These are phyloP conservation scores for Linyphia triangularis DNA, from an alignment of 2,888 invertebrate genomes.

Conservation along the genomic window DNA sequence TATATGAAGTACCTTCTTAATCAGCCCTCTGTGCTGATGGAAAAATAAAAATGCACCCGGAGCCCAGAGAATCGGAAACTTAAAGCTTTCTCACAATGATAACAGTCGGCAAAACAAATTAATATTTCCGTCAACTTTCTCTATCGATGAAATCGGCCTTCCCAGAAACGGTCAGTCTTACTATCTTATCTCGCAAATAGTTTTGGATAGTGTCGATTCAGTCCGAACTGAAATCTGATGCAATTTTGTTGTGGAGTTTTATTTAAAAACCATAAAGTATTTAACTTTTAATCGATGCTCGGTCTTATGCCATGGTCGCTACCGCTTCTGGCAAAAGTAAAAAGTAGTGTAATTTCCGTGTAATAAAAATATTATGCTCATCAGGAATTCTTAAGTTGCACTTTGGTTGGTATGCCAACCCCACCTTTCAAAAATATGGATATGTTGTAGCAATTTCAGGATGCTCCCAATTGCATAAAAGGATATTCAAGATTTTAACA, in stretches of 20 bases:
- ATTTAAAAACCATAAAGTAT: too few relatives aligned
- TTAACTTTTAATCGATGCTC: too few relatives aligned
- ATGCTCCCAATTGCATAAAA: too few relatives aligned
- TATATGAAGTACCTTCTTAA: conserved; percentile 36
- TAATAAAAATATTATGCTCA: too few relatives aligned
- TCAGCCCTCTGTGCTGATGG: conserved; percentile 18
- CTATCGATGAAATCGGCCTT: conserved; percentile 52
- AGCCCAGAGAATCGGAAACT: conserved; percentile 68
- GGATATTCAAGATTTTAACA: too few relatives aligned
- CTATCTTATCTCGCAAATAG: conserved; percentile 61
- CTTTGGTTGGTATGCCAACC: too few relatives aligned
- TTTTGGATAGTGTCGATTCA: conserved; percentile 52
- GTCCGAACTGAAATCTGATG: conserved; percentile 40
- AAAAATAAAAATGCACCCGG: conserved; percentile 6
- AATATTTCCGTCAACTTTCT: conserved; percentile 72
- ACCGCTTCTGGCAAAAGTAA: too few relatives aligned
- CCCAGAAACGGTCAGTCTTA: background rate
- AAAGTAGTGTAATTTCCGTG: too few relatives aligned
- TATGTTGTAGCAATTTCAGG: too few relatives aligned
- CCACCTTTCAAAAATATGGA: too few relatives aligned
- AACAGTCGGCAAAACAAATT: conserved; percentile 70
- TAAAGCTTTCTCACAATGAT: conserved; percentile 70
- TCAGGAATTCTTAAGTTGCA: too few relatives aligned
- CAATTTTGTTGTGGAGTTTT: background rate
- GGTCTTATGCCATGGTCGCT: too few relatives aligned